phyloP scores from a whole-genome alignment of 2,888 invertebrate species.

The Dasysyrphus albostriatus region DNA sequence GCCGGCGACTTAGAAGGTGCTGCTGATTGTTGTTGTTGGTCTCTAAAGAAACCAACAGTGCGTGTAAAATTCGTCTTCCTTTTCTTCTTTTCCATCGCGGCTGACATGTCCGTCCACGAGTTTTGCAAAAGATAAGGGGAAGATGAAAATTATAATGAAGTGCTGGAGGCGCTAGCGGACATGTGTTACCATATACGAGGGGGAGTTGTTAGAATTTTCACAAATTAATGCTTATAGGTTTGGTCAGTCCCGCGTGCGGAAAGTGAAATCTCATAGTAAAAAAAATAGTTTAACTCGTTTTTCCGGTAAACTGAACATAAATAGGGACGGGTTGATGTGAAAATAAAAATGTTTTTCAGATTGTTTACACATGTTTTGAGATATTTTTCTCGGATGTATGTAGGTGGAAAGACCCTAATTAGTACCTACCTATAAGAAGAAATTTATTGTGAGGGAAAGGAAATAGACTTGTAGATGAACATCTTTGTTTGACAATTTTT shows the following conservation, averaged over 20 bases:
- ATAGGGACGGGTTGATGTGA: constrained; percentile 64
- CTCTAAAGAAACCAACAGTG: constrained; percentile 57
- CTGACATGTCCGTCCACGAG: constrained; percentile 36
- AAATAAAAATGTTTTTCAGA: constrained; percentile 52
- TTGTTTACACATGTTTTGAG: constrained; percentile 65
- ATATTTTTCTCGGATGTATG: neutral
- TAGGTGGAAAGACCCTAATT: constrained; percentile 8
- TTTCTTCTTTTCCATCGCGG: neutral
- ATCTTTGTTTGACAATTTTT: neutral
- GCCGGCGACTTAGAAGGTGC: constrained; percentile 11
- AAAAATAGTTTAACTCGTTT: constrained; percentile 54
- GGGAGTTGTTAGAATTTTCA: constrained; percentile 53
- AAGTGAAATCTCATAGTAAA: constrained; percentile 57
- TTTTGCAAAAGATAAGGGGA: constrained; percentile 47
- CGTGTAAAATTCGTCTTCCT: constrained; percentile 46
- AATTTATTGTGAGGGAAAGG: neutral
- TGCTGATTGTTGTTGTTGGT: constrained; percentile 1
- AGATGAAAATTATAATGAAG: constrained; percentile 35
- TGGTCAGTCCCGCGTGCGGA: constrained; percentile 35
- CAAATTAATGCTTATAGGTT: constrained; percentile 52
- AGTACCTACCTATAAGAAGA: neutral
- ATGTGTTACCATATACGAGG: constrained; percentile 22
- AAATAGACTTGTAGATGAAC: neutral
- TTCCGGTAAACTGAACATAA: constrained; percentile 63
- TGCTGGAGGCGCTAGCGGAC: constrained; percentile 64